Conservation (phyloP, 1,140 invertebrate species). For the Metaphire vulgaris region DNA sequence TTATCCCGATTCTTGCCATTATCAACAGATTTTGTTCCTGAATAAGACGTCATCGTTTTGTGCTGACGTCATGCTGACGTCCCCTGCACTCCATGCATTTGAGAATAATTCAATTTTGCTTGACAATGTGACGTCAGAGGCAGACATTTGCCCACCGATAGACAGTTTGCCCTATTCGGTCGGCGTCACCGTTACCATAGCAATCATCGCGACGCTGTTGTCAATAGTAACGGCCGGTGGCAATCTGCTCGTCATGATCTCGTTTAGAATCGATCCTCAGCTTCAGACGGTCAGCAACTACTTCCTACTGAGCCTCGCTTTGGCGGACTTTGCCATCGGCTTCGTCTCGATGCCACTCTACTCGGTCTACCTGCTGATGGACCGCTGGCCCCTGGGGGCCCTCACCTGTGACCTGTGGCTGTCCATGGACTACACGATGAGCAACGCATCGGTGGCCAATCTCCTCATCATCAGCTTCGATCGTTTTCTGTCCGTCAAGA, state of each 20-base stretch:
- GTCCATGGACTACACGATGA: constrained; percentile 73
- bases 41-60: too few species aligned
- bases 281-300: constrained; percentile 98
- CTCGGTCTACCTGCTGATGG: constrained; percentile 46
- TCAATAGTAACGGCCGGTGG: constrained; percentile 54
- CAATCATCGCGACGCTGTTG: background rate
- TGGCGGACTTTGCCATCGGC: constrained; percentile 49
- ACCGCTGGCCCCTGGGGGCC: constrained; percentile 47
- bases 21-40: too few species aligned
- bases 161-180: background rate
- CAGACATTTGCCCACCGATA: background rate
- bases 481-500: constrained; percentile 73
- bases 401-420: constrained; percentile 50
- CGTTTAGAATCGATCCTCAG: constrained; percentile 86
- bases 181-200: background rate
- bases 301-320: constrained; percentile 51
- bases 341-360: constrained; percentile 50
- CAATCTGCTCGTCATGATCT: constrained; percentile 94
- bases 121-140: too few species aligned
- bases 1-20: too few species aligned
- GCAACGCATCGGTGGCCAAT: constrained; percentile 52
- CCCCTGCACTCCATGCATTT: too few species aligned
- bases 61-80: too few species aligned
- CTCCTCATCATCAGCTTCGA: constrained; percentile 72
- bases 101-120: too few species aligned